Evolutionary conservation across 2,113 vertebrate genomes (phyloP).

Genomic region (Synchiropus splendidus): DNA sequence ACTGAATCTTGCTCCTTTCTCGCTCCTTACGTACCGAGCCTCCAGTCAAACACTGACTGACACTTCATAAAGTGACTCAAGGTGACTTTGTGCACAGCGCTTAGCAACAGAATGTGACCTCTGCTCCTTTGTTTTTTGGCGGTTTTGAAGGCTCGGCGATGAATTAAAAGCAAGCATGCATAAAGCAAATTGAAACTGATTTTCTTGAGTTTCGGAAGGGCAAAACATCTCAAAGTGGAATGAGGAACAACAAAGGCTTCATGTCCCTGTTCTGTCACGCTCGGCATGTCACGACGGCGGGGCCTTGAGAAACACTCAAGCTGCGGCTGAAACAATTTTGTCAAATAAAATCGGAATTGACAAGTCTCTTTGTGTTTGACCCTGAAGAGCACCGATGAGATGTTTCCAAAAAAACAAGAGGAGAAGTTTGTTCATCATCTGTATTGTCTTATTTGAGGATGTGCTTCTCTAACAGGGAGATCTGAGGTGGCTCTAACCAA

Average conservation of each 20-base stretch:
- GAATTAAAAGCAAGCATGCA: conserved; percentile 27
- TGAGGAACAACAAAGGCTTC: conserved; percentile 22
- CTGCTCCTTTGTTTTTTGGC: conserved; percentile 23
- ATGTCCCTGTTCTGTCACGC: conserved; percentile 34
- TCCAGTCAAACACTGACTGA: conserved; percentile 2
- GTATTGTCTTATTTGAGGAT: no score
- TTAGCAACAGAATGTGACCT: conserved; percentile 30
- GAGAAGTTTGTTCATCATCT: conserved; percentile 13
- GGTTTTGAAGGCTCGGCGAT: conserved; percentile 33
- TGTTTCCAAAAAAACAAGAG: conserved; percentile 8
- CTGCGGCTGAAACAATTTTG: conserved; percentile 23
- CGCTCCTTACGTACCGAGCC: no score
- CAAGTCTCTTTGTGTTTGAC: conserved; percentile 24
- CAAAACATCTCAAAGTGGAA: conserved; percentile 30
- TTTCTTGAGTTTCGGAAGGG: conserved; percentile 36
- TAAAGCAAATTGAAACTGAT: conserved; percentile 43
- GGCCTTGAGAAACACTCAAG: conserved; percentile 18
- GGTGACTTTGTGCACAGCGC: conserved; percentile 18
- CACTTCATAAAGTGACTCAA: conserved; percentile 8
- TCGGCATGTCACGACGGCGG: background rate
- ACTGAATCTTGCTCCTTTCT: no score
- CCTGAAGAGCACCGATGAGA: conserved; percentile 22
- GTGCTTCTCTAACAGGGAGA: no score
- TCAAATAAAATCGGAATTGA: conserved; percentile 22
- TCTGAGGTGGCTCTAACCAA: no score